Evolutionary conservation across 2,113 vertebrate species (phyloP).

Genomic region (Hydropotes inermis): DNA sequence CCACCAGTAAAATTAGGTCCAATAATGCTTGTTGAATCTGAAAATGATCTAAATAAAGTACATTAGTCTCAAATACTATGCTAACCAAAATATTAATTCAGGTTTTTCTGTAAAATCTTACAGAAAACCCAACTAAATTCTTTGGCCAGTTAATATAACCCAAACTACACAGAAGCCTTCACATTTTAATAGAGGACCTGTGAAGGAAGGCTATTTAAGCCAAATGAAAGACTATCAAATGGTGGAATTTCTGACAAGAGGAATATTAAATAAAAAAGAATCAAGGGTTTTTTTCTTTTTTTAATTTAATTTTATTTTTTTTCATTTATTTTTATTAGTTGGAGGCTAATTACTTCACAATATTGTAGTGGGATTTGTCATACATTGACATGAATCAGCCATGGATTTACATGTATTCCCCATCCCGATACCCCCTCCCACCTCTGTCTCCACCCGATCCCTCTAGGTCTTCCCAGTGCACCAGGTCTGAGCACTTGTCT

Average conservation of each 20-base stretch:
- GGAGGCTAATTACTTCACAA: no score
- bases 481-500: no score
- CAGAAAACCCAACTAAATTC: background rate
- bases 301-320: no score
- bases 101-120: background rate
- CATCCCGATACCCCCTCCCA: no score
- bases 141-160: background rate
- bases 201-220: background rate
- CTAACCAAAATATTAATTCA: background rate
- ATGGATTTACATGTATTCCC: no score
- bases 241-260: background rate
- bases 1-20: background rate
- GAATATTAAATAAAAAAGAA: background rate
- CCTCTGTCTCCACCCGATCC: no score
- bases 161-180: background rate
- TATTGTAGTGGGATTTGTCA: no score
- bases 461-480: no score
- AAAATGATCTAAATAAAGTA: constrained; percentile 11
- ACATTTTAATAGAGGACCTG: background rate
- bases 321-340: no score
- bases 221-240: background rate
- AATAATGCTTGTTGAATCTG: background rate
- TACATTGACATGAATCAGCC: no score
- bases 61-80: background rate
- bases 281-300: background rate